Conservation (phyloP, 2,888 invertebrate species). For the Exocentrus adspersus region DNA sequence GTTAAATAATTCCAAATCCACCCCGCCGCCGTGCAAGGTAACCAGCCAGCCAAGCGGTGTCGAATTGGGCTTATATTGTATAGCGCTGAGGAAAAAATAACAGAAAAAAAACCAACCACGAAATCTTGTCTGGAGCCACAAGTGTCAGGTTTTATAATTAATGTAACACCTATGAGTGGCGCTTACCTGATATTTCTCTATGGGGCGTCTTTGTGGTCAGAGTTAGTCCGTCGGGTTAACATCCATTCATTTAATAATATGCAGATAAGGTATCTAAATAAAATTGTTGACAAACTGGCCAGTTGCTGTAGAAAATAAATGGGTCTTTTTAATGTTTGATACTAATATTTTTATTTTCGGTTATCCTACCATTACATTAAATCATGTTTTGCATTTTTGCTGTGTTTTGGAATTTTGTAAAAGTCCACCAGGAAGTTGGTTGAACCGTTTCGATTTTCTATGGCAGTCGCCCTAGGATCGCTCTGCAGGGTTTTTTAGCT, state of each 20-base stretch:
- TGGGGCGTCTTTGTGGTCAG: slow-evolving; percentile 15
- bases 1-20: too few relatives aligned
- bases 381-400: too few relatives aligned
- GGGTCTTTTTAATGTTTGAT: too few relatives aligned
- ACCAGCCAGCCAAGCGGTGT: slow-evolving; percentile 1
- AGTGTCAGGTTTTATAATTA: slow-evolving; percentile 57
- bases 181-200: slow-evolving; percentile 38
- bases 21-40: too few relatives aligned
- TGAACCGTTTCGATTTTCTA: too few relatives aligned
- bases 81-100: slow-evolving; percentile 30
- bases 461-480: too few relatives aligned
- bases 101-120: slow-evolving; percentile 36
- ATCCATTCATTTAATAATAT: neutral
- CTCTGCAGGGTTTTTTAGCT: too few relatives aligned
- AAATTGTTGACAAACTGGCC: neutral
- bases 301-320: too few relatives aligned
- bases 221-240: neutral
- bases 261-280: neutral
- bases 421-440: too few relatives aligned
- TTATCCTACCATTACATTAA: too few relatives aligned
- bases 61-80: slow-evolving; percentile 18
- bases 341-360: too few relatives aligned
- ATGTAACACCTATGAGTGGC: slow-evolving; percentile 56
- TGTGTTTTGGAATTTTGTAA: too few relatives aligned
- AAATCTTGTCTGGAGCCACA: slow-evolving; percentile 55